These are phyloP conservation scores for Myotis davidii DNA, from an alignment of 2,113 vertebrate species.

Conservation along the genomic window DNA sequence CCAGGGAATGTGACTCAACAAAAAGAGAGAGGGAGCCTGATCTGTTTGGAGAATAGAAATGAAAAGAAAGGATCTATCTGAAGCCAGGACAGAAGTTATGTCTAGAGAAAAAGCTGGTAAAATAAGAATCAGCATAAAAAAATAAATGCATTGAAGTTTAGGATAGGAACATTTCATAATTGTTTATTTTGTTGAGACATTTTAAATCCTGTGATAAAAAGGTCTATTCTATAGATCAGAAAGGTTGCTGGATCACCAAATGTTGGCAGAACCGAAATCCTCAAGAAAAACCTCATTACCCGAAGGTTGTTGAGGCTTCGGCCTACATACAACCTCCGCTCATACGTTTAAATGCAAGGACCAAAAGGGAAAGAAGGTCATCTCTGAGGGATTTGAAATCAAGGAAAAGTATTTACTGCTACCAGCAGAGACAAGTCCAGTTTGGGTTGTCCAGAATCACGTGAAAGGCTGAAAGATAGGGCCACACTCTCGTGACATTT, in stretches of 20 bases:
- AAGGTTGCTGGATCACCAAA: background rate
- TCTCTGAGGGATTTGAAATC: constrained; percentile 17
- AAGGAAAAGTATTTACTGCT: background rate
- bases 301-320: background rate
- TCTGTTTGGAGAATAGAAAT: background rate
- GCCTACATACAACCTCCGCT: background rate
- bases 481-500: background rate
- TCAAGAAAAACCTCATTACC: background rate
- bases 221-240: background rate
- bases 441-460: background rate
- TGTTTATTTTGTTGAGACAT: background rate
- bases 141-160: background rate
- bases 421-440: background rate
- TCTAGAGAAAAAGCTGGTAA: background rate
- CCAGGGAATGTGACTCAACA: background rate
- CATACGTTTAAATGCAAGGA: background rate
- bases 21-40: background rate
- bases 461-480: background rate
- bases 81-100: background rate
- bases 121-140: constrained; percentile 12
- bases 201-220: constrained; percentile 31
- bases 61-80: background rate
- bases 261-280: constrained; percentile 6
- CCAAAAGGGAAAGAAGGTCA: background rate
- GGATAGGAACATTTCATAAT: background rate